phyloP scores from a whole-genome alignment of 2,888 invertebrate species.

The Watsonalla binaria region DNA sequence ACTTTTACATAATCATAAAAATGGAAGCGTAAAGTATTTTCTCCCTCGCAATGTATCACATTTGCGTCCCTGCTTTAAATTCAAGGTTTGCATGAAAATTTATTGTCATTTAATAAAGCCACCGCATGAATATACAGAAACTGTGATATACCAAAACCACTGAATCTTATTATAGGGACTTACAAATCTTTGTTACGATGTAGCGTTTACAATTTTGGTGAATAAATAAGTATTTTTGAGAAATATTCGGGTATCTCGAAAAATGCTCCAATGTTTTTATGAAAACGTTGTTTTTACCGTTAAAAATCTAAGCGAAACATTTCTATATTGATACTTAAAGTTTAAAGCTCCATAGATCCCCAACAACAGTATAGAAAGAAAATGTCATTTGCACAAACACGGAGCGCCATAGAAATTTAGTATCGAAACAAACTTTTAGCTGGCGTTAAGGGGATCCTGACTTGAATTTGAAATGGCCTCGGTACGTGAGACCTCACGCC shows the following conservation, averaged over 20 bases:
- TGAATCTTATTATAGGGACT: constrained; percentile 15
- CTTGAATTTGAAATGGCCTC: constrained; percentile 62
- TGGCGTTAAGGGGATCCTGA: constrained; percentile 31
- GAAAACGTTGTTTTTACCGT: too few relatives aligned
- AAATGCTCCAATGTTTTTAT: too few relatives aligned
- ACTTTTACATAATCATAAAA: too few relatives aligned
- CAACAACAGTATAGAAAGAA: constrained; percentile 11
- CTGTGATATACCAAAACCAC: constrained; percentile 12
- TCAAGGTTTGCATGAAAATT: constrained; percentile 39
- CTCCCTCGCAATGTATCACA: constrained; percentile 10
- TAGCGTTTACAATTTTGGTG: background rate
- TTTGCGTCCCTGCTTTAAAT: constrained; percentile 25
- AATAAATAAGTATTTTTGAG: too few relatives aligned
- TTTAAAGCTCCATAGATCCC: background rate
- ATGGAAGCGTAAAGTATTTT: background rate
- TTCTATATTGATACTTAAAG: background rate
- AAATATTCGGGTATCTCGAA: too few relatives aligned
- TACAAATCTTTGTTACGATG: constrained; percentile 7
- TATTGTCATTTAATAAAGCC: constrained; percentile 49
- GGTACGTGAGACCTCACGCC: constrained; percentile 38
- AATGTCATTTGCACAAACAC: constrained; percentile 23
- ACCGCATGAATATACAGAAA: constrained; percentile 37
- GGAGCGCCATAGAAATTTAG: constrained; percentile 34
- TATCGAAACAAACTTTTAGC: constrained; percentile 56
- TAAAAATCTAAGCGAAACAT: too few relatives aligned